Evolutionary conservation across 2,113 vertebrate species (phyloP).

Genomic region (Mesocricetus auratus): DNA sequence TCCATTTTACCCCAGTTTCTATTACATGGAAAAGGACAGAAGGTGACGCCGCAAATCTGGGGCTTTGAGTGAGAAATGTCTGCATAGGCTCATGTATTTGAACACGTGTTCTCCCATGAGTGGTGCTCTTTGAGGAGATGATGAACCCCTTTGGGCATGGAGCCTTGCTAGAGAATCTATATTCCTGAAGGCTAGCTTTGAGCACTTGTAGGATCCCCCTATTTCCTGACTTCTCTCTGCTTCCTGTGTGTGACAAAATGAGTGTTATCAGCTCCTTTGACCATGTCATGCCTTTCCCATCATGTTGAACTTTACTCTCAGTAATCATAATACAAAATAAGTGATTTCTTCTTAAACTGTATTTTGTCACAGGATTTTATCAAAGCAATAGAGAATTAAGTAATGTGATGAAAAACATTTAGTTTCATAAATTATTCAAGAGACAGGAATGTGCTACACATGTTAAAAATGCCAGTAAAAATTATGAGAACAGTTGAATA

Average conservation of each 20-base stretch:
- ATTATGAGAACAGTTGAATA: slow-evolving; percentile 16
- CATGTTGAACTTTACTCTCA: neutral
- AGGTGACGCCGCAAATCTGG: neutral
- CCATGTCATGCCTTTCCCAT: neutral
- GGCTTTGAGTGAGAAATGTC: neutral
- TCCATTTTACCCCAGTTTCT: neutral
- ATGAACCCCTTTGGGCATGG: neutral
- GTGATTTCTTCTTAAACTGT: neutral
- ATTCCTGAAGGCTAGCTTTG: neutral
- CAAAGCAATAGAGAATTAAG: neutral
- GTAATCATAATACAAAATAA: neutral
- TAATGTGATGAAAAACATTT: neutral
- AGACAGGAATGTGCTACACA: neutral
- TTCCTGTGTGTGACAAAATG: neutral
- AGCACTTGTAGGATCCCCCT: neutral
- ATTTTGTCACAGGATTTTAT: neutral
- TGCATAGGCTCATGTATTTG: neutral
- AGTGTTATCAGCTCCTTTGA: neutral
- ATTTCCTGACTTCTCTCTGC: neutral
- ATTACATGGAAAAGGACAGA: neutral
- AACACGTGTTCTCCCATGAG: no score
- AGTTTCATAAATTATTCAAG: neutral
- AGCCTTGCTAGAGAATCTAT: no score
- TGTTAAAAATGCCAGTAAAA: neutral
- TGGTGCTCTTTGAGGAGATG: neutral